These are phyloP conservation scores for Noctua fimbriata DNA, from an alignment of 2,888 invertebrate species.

Conservation along the genomic window DNA sequence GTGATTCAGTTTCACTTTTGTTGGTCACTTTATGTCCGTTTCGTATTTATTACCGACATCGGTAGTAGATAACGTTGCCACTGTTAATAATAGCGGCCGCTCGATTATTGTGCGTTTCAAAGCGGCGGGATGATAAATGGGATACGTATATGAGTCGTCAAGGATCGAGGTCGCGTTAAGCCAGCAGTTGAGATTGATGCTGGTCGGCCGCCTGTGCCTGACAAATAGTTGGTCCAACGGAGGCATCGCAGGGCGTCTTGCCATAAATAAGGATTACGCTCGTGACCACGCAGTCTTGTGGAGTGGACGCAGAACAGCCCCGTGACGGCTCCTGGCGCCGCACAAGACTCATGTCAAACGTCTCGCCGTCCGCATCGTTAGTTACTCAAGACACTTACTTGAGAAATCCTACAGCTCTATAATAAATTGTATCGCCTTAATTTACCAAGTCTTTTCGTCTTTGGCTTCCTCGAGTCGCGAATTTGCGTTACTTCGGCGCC, in stretches of 20 bases:
- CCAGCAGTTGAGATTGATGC: constrained; percentile 86
- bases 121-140: constrained; percentile 73
- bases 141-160: constrained; percentile 71
- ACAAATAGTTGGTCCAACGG: constrained; percentile 87
- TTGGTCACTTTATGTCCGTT: constrained; percentile 84
- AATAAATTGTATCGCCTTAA: constrained; percentile 75
- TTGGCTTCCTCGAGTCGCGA: constrained; percentile 77
- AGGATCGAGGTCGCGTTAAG: constrained; percentile 78
- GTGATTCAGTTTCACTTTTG: constrained; percentile 87
- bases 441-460: constrained; percentile 72
- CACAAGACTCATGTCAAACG: constrained; percentile 81
- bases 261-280: constrained; percentile 90
- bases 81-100: constrained; percentile 75
- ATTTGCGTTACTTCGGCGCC: constrained; percentile 88
- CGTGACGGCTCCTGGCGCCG: constrained; percentile 76
- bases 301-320: constrained; percentile 81
- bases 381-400: constrained; percentile 68
- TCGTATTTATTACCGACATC: constrained; percentile 80
- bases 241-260: constrained; percentile 88
- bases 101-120: constrained; percentile 72
- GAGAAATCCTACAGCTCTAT: constrained; percentile 67
- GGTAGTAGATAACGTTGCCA: constrained; percentile 78
- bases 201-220: constrained; percentile 80
- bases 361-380: constrained; percentile 78
- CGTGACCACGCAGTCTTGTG: constrained; percentile 87